Evolutionary conservation across 2,797 vertebrate genomes (phyloP).

Genomic region (Myotis vivesi): DNA sequence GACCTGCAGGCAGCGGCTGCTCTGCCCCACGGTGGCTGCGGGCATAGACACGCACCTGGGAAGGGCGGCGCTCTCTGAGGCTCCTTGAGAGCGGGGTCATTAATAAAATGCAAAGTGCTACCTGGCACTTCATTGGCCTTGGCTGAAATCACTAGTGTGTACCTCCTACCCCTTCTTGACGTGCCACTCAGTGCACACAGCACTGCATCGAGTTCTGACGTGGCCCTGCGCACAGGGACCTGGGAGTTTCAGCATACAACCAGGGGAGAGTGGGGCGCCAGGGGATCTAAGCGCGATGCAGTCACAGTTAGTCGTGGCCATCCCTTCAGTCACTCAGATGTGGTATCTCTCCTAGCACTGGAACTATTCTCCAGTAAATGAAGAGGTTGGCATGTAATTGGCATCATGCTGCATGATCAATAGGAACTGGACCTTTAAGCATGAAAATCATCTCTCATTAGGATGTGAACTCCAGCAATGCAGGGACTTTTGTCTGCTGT

Average conservation of each 20-base stretch:
- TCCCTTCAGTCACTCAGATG: background rate
- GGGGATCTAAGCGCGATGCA: too few relatives aligned
- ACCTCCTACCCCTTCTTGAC: too few relatives aligned
- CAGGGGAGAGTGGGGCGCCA: rapidly evolving
- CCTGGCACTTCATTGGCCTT: background rate
- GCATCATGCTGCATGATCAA: background rate
- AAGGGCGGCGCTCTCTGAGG: background rate
- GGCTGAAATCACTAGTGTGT: background rate
- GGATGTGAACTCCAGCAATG: background rate
- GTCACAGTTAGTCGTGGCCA: background rate
- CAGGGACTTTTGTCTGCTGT: background rate
- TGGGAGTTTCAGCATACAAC: background rate
- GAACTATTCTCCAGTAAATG: background rate
- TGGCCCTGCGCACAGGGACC: background rate
- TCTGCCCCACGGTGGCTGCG: background rate
- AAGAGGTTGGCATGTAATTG: background rate
- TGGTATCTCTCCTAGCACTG: too few relatives aligned
- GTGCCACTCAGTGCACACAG: rapidly evolving
- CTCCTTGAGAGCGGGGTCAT: background rate
- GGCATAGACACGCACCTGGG: background rate
- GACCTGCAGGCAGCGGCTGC: background rate
- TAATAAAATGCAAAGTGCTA: constrained; percentile 55
- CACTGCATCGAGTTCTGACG: background rate
- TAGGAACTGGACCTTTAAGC: background rate
- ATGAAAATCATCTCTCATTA: background rate